Base-by-base conservation (phyloP, 2,113 vertebrate genomes). In the Oryzias woworae region DNA sequence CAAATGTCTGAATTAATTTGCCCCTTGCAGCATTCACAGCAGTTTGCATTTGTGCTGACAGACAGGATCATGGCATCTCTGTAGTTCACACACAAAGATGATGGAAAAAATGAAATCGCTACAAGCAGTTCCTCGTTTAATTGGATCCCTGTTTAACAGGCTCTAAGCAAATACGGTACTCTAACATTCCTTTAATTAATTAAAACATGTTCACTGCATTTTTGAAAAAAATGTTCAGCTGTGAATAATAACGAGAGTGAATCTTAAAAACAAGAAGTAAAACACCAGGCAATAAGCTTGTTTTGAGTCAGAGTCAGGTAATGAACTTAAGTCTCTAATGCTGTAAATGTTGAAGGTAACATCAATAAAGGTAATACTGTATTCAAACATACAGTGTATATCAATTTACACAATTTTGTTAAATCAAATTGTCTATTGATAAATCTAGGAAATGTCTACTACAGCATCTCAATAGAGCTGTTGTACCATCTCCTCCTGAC, bases 51-150 rank as follows among this genome's bases (percentile, higher is more conserved):
- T 59, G 69, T 71, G 62, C 79, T 68, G 74, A 67, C 2, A 18
- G 66, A 64, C 78, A 50, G 65, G 57, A 51, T 46, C 42, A 54
- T 57, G 31, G 43, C 44, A n/a, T 42, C n/a, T 69, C 36, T 71
- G 57, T 15, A 54, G 66, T 59, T 71, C 56, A 59, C 71, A 54
- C 76, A 60, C 71, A 81, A 62, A 58, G 43, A 15, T 17, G 31
- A 79, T 79, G 68, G 70, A 68, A 51, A 71, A 75, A 72, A 66
- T 61, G 69, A n/a, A 60, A 51, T 62, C 66, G 69, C 75, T 71
- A 70, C 42, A 53, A 52, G 58, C 48, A 65, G n/a, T 62, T 82
- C 51, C 70, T 75, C 60, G 66, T 74, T 79, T 82, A 84, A 85
- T 63, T 81, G 62, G 67, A 82, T 69, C 71, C 59, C 28, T 70